Conservation (phyloP, 2,888 invertebrate species). For the Eumerus sabulonum region DNA sequence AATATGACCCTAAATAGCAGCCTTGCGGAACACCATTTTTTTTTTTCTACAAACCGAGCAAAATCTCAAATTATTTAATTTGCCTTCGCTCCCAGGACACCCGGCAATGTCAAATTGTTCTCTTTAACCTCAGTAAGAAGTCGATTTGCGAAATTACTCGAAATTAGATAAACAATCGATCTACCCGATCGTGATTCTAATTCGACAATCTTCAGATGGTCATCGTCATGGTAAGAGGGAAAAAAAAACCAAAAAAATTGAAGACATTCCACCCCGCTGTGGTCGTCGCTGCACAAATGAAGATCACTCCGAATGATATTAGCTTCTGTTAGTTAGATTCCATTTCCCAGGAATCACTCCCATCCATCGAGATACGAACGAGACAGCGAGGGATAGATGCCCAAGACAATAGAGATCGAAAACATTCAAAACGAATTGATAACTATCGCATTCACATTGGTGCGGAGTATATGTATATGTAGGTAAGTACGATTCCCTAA, state of each 20-base stretch:
- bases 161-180: conserved; percentile 21
- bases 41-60: no score
- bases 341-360: conserved; percentile 44
- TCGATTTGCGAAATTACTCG: no score
- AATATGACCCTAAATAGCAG: no score
- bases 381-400: conserved; percentile 56
- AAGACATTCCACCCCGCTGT: conserved; percentile 32
- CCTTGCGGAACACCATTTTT: no score
- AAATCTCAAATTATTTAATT: no score
- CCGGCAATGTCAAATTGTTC: no score
- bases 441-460: no score
- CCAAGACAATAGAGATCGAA: conserved; percentile 65
- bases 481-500: no score
- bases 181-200: conserved; percentile 39
- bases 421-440: conserved; percentile 68
- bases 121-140: no score
- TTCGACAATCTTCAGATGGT: conserved; percentile 20
- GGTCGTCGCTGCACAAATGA: conserved; percentile 58
- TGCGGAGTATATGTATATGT: no score
- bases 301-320: conserved; percentile 64
- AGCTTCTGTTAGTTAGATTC: conserved; percentile 54
- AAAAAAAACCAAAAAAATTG: conserved; percentile 1
- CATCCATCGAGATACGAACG: conserved; percentile 30
- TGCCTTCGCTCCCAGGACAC: no score
- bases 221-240: background rate